These are phyloP conservation scores for Oligia strigilis DNA, from an alignment of 2,888 invertebrate genomes.

Conservation along the genomic window DNA sequence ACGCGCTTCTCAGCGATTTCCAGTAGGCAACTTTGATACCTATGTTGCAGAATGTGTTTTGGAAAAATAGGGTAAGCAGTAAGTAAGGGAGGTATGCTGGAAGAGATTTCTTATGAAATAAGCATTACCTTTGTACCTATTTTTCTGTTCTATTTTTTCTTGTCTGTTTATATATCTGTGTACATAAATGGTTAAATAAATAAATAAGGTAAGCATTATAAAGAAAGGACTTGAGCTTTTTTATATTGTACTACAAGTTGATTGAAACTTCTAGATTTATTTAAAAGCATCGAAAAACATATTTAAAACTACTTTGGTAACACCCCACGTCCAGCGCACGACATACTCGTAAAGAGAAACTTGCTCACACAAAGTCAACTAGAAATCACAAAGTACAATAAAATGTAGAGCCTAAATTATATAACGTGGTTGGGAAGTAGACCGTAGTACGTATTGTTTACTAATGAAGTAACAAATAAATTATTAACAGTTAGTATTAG, in stretches of 20 bases:
- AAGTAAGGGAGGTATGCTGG: too few species aligned
- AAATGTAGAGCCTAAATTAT: conserved; percentile 35
- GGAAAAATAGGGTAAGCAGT: neutral
- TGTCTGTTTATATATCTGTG: too few species aligned
- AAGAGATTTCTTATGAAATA: too few species aligned
- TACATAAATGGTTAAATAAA: too few species aligned
- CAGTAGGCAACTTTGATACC: conserved; percentile 4
- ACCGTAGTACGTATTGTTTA: conserved; percentile 47
- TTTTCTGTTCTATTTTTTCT: too few species aligned
- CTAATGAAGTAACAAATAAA: conserved; percentile 65
- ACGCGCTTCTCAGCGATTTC: conserved; percentile 3
- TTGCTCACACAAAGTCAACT: conserved; percentile 19
- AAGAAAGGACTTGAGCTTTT: neutral
- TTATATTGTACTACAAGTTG: neutral
- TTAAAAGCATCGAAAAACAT: neutral
- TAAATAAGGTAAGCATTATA: neutral
- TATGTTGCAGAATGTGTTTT: neutral
- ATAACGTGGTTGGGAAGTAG: conserved; percentile 43
- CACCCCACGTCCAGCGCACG: neutral
- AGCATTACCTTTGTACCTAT: too few species aligned
- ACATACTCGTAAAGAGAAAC: conserved; percentile 25
- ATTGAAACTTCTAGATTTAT: neutral
- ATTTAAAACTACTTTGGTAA: neutral
- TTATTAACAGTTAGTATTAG: conserved; percentile 63
- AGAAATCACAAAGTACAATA: conserved; percentile 31